phyloP scores from a whole-genome alignment of 2,888 invertebrate species.

The Trachelus tabidus region DNA sequence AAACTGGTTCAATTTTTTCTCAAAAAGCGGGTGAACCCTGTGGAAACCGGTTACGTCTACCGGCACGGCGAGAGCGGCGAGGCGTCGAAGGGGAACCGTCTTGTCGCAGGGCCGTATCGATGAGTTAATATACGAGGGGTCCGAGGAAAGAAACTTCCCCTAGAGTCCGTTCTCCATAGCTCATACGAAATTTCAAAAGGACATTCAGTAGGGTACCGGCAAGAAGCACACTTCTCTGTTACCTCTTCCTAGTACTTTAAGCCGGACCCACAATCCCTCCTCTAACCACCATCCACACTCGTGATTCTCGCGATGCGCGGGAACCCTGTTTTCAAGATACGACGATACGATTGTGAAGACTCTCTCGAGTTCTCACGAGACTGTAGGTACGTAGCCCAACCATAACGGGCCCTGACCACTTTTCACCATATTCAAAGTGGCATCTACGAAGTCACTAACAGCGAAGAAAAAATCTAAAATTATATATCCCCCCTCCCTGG shows the following conservation, averaged over 20 bases:
- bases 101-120: slow-evolving; percentile 24
- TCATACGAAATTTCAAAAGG: background rate
- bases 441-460: background rate
- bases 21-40: slow-evolving; percentile 63
- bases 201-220: background rate
- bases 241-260: background rate
- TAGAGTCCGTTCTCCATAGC: background rate
- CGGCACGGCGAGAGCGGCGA: background rate
- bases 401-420: background rate
- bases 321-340: background rate
- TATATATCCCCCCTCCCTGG: background rate
- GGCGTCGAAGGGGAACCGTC: slow-evolving; percentile 36
- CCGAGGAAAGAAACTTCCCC: background rate
- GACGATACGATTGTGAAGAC: background rate
- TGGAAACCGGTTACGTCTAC: slow-evolving; percentile 59
- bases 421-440: background rate
- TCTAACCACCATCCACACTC: background rate
- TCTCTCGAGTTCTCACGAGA: background rate
- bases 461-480: background rate
- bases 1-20: slow-evolving; percentile 67
- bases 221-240: background rate
- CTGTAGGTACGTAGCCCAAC: background rate
- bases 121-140: background rate
- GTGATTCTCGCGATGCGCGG: background rate
- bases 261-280: background rate